Evolutionary conservation across 2,113 vertebrate genomes (phyloP), one percentile per base, ranked within the genome.

Genomic region (Crypturellus undulatus): DNA sequence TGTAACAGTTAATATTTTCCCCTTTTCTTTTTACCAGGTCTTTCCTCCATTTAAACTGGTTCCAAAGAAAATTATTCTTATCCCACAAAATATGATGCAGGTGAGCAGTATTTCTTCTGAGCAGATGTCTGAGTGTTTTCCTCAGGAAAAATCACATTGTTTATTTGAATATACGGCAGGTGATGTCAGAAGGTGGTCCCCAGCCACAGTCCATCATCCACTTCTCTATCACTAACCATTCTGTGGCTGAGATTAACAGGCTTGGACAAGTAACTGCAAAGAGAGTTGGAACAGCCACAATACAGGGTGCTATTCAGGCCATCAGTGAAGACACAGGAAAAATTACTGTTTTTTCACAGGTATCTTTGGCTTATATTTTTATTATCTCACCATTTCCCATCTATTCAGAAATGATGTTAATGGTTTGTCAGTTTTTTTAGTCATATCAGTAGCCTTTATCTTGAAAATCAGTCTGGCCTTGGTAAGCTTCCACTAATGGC

Each of bases 151-250:
- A 68, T 45, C 71, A 21, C n/a, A 8, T 59, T 15, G 22, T 84
- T 15, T 82, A 40, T 86, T 91, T 90, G 28, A 59, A 22, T 43
- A 18, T 3, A 75, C 90, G 79, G 40, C 92, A 98, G 98, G 97
- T 98, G 40, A 97, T 97, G 94, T 97, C 97, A 22, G 97, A 98
- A 93, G 98, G 97, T 9, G 97, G 98, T 19, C 97, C 97, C 15
- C 98, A 98, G 65, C 97, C 97, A 19, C 97, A 97, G 24, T 97
- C 97, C 5, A 91, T 94, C 70, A 96, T 97, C 63, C 96, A 96
- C 47, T 98, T 98, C 93, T 97, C 95, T 10, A 79, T 97, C 95
- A 97, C 88, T 85, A 97, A 98, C 85, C 89, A 88, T 84, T 97
- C 93, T 1, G 95, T 98, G 45, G 97, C 98, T 49, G 54, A 43